A percentile compares a stretch with the other conserved stretches of the same genome.
Evolutionary conservation across 2,113 vertebrate genomes (phyloP).

Genomic region (Solea solea): DNA sequence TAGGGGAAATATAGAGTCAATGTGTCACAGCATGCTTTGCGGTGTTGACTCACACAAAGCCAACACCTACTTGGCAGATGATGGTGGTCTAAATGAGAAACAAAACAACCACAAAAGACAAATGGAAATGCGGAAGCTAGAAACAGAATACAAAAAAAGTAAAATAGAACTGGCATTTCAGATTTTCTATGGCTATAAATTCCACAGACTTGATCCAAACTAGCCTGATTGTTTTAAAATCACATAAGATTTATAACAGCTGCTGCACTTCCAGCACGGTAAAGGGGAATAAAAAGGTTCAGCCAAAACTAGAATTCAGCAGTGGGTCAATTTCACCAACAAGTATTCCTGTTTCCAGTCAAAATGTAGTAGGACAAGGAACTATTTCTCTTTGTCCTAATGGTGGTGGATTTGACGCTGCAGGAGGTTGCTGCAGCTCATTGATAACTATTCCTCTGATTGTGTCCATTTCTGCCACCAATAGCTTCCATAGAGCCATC

Average conservation of each 20-base stretch:
- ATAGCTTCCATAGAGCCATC: too few relatives aligned
- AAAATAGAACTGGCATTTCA: slow-evolving; percentile 23
- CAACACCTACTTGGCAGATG: slow-evolving; percentile 33
- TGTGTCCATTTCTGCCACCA: too few relatives aligned
- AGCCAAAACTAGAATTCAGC: too few relatives aligned
- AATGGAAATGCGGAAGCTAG: not conserved
- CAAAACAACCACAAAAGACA: not conserved
- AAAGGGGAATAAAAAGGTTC: too few relatives aligned
- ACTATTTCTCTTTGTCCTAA: too few relatives aligned
- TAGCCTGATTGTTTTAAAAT: not conserved
- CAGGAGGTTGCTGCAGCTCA: too few relatives aligned
- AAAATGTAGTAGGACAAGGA: too few relatives aligned
- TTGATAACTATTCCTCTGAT: too few relatives aligned
- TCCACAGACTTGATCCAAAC: not conserved
- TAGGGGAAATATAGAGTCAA: slow-evolving; percentile 18
- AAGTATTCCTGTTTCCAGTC: too few relatives aligned
- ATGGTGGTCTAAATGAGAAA: slow-evolving; percentile 8
- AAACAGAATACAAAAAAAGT: slow-evolving; percentile 34
- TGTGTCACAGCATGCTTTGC: slow-evolving; percentile 29
- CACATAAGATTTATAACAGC: not conserved
- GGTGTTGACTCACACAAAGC: slow-evolving; percentile 47
- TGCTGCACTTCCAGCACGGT: too few relatives aligned
- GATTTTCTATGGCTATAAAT: slow-evolving; percentile 15
- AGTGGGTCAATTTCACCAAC: too few relatives aligned
- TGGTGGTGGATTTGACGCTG: too few relatives aligned